These are phyloP conservation scores for Panthera leo DNA, from an alignment of 2,113 vertebrate genomes.

Conservation along the genomic window DNA sequence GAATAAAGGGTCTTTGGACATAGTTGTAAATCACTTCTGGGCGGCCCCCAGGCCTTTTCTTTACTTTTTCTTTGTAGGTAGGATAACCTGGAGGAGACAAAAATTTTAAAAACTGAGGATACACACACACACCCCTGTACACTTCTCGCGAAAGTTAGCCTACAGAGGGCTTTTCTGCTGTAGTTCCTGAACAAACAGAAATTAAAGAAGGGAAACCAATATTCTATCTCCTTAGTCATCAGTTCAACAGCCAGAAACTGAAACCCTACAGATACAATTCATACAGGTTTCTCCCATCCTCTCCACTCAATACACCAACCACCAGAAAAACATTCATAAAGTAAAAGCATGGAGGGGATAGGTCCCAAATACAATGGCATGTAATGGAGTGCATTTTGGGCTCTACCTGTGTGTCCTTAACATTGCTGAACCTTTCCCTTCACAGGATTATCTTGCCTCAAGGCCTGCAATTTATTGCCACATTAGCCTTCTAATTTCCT, in stretches of 20 bases:
- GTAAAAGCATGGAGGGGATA: background rate
- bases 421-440: background rate
- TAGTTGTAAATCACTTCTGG: constrained; percentile 99
- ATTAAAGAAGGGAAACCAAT: constrained; percentile 18
- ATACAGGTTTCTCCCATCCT: background rate
- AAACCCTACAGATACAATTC: constrained; percentile 14
- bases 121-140: background rate
- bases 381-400: background rate
- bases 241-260: constrained; percentile 28
- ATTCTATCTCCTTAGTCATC: background rate
- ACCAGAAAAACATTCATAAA: background rate
- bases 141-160: background rate
- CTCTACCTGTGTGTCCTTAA: background rate
- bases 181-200: constrained; percentile 5
- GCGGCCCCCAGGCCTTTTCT: constrained; percentile 96
- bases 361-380: background rate
- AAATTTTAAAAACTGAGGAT: constrained; percentile 1
- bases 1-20: constrained; percentile 98
- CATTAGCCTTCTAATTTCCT: background rate
- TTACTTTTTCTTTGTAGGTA: constrained; percentile 99
- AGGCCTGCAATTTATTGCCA: background rate
- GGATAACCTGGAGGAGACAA: constrained; percentile 85
- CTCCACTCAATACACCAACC: background rate
- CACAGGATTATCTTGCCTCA: background rate
- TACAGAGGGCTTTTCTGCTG: background rate